Evolutionary conservation across 2,113 vertebrate genomes (phyloP).

Genomic region (Solenodon paradoxus): DNA sequence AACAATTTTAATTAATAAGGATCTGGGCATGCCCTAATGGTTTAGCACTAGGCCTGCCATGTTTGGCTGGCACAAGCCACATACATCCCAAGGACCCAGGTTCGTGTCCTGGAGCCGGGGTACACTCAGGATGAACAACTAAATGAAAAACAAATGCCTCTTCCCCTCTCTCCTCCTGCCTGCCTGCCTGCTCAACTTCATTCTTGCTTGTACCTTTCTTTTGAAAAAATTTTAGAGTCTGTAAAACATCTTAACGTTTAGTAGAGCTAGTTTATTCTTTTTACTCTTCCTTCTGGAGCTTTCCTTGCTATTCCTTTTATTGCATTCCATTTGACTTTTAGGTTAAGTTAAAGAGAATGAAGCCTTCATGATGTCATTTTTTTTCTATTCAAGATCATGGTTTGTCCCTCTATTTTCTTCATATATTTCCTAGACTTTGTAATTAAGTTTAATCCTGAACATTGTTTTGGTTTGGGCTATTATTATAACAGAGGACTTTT

Average conservation of each 20-base stretch:
- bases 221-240: no score
- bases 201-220: no score
- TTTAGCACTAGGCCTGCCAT: no score
- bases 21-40: no score
- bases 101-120: no score
- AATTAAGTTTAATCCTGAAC: background rate
- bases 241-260: background rate
- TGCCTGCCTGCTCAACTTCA: no score
- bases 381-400: background rate
- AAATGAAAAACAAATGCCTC: no score
- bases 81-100: no score
- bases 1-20: background rate
- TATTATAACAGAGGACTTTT: background rate
- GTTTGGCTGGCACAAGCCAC: no score
- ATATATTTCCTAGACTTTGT: background rate
- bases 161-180: no score
- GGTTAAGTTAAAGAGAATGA: background rate
- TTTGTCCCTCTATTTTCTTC: background rate
- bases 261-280: background rate
- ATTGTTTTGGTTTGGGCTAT: background rate
- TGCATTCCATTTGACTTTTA: background rate
- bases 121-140: no score
- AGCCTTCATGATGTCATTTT: background rate
- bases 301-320: background rate
- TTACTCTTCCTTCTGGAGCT: background rate